Evolutionary conservation across 2,797 vertebrate genomes (phyloP).

Genomic region (Carcharodon carcharias): DNA sequence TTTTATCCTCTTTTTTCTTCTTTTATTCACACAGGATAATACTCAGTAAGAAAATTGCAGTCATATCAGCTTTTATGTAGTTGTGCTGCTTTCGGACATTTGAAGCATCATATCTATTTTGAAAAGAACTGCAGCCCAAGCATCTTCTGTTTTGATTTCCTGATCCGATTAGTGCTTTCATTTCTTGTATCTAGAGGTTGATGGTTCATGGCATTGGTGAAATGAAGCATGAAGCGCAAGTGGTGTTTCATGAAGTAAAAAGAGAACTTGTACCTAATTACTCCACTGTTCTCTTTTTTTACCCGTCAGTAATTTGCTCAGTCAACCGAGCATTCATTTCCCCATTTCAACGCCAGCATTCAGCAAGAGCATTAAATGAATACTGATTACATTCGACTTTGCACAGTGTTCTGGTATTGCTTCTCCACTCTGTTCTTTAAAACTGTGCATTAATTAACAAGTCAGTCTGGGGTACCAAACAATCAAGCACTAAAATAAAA

Average conservation of each 20-base stretch:
- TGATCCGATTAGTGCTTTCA: background rate
- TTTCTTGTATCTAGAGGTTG: background rate
- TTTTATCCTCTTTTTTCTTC: background rate
- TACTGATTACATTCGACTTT: background rate
- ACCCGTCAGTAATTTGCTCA: conserved; percentile 15
- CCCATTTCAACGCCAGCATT: conserved; percentile 21
- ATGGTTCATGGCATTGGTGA: conserved; percentile 1
- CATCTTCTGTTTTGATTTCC: conserved; percentile 22
- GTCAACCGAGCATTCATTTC: background rate
- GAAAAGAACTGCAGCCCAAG: background rate
- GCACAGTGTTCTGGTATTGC: background rate
- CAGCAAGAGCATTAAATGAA: background rate
- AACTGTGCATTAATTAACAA: background rate
- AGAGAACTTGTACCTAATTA: conserved; percentile 31
- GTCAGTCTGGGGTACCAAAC: background rate
- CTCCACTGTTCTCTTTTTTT: conserved; percentile 9
- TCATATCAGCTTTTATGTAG: background rate
- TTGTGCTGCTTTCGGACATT: background rate
- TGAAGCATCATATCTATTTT: conserved; percentile 1
- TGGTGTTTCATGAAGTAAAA: conserved; percentile 23
- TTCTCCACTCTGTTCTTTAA: background rate
- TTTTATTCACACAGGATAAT: background rate
- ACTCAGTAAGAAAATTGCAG: background rate
- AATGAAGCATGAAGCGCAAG: conserved; percentile 19
- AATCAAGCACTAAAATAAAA: no score